Percentiles rank a stretch among this genome's conserved stretches.
These are phyloP conservation scores for Gymnocephalus cernua DNA, from an alignment of 2,113 vertebrate genomes.

Conservation along the genomic window DNA sequence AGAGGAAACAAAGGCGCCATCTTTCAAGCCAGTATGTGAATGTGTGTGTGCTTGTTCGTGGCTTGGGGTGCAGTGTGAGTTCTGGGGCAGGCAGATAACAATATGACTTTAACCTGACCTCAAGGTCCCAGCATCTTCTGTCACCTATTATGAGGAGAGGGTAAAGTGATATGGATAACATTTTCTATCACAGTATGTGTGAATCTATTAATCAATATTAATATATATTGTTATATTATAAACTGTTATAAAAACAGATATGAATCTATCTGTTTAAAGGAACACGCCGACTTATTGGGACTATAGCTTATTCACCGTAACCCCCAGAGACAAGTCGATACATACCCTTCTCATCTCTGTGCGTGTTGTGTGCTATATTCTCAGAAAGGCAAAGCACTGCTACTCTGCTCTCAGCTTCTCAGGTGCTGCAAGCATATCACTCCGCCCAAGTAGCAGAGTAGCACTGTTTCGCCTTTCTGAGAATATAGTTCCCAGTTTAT, in stretches of 20 bases:
- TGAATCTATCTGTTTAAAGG: neutral
- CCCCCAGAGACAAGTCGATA: no score
- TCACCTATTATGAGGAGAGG: conserved; percentile 13
- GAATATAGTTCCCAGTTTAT: no score
- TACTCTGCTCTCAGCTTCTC: no score
- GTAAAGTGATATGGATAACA: neutral
- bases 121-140: conserved; percentile 2
- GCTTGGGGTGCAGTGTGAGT: neutral
- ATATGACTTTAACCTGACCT: conserved; percentile 38
- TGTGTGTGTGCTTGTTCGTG: neutral
- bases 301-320: no score
- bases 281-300: no score
- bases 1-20: conserved; percentile 50
- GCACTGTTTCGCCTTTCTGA: no score
- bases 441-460: no score
- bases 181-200: neutral
- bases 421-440: no score
- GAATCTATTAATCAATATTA: neutral
- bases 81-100: conserved; percentile 18
- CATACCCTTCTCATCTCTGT: no score
- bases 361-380: no score
- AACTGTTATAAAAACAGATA: neutral
- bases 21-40: neutral
- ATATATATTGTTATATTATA: neutral
- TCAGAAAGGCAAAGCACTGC: no score